Evolutionary conservation across 2,888 invertebrate species (phyloP).

Genomic region (Mayetiola destructor): DNA sequence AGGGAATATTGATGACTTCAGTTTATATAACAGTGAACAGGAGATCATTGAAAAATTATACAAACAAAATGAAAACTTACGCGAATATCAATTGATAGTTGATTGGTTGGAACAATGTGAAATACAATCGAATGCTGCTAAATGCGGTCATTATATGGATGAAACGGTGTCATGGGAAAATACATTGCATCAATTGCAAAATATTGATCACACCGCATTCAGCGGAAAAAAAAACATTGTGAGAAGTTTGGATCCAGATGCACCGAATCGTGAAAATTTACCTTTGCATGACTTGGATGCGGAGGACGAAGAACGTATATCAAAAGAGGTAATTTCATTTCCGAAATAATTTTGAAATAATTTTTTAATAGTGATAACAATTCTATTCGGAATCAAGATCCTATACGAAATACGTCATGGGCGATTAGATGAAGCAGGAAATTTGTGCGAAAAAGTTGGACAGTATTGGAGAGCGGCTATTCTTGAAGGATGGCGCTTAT

Average conservation of each 20-base stretch:
- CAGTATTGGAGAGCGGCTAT: constrained; percentile 86
- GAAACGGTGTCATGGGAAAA: constrained; percentile 81
- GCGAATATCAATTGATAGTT: constrained; percentile 69
- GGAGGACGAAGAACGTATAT: constrained; percentile 56
- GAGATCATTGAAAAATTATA: constrained; percentile 35
- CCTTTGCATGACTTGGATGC: constrained; percentile 73
- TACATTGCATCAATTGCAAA: constrained; percentile 60
- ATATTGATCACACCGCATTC: constrained; percentile 41
- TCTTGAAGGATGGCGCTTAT: constrained; percentile 77
- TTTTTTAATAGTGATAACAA: not conserved
- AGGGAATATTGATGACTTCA: constrained; percentile 31
- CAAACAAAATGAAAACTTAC: constrained; percentile 39
- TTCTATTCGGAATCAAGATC: constrained; percentile 29
- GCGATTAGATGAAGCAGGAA: constrained; percentile 68
- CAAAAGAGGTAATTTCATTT: constrained; percentile 36
- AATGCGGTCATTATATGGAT: constrained; percentile 63
- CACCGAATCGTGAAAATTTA: constrained; percentile 61
- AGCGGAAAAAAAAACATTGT: constrained; percentile 44
- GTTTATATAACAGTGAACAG: constrained; percentile 40
- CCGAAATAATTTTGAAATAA: not conserved
- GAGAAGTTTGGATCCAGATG: constrained; percentile 75
- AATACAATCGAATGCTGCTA: constrained; percentile 38
- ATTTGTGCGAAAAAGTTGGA: constrained; percentile 69
- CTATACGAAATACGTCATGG: constrained; percentile 74
- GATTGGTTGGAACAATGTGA: constrained; percentile 87